Evolutionary conservation across 2,797 vertebrate genomes (phyloP).

Genomic region (Epinephelus awoara): DNA sequence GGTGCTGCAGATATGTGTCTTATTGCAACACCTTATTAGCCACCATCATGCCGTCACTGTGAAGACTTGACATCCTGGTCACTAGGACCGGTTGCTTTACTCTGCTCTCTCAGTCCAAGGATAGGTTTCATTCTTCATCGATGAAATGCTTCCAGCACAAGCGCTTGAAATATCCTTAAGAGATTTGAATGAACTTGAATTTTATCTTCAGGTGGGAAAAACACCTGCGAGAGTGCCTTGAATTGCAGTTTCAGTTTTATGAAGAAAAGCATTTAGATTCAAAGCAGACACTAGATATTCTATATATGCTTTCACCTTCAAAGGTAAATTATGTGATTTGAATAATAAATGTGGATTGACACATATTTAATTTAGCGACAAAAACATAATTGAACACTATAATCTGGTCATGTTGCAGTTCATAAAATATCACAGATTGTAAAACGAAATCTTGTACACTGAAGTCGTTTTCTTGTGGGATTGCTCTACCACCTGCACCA

Average conservation of each 20-base stretch:
- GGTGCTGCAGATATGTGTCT: slow-evolving; percentile 74
- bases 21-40: slow-evolving; percentile 71
- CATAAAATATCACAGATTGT: slow-evolving; percentile 56
- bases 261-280: slow-evolving; percentile 83
- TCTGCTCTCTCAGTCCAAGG: slow-evolving; percentile 67
- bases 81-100: slow-evolving; percentile 67
- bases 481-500: slow-evolving; percentile 44
- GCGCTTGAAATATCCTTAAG: slow-evolving; percentile 71
- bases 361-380: slow-evolving; percentile 48
- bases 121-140: slow-evolving; percentile 60
- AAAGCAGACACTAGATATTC: slow-evolving; percentile 56
- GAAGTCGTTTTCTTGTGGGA: slow-evolving; percentile 32
- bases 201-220: slow-evolving; percentile 78
- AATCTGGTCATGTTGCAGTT: slow-evolving; percentile 47
- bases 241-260: slow-evolving; percentile 84
- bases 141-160: slow-evolving; percentile 79
- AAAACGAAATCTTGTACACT: slow-evolving; percentile 46
- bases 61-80: slow-evolving; percentile 82
- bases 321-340: slow-evolving; percentile 58
- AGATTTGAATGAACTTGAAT: slow-evolving; percentile 80
- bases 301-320: slow-evolving; percentile 55
- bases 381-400: slow-evolving; percentile 42
- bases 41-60: slow-evolving; percentile 86
- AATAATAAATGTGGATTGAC: slow-evolving; percentile 54
- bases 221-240: slow-evolving; percentile 86